These are phyloP conservation scores for Arion vulgaris DNA, from an alignment of 1,140 invertebrate species.

Conservation along the genomic window DNA sequence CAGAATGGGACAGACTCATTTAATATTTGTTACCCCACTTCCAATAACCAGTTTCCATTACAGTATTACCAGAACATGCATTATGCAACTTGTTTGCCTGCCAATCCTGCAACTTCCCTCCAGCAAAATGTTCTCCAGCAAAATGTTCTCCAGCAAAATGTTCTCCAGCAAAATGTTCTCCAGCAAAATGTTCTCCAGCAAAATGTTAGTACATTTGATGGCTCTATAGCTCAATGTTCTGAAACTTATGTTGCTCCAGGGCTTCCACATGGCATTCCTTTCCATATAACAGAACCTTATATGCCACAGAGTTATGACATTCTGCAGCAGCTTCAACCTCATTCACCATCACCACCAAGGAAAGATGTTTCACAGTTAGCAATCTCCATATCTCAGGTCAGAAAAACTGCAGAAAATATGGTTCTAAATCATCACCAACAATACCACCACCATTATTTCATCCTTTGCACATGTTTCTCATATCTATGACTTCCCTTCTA, in stretches of 20 bases:
- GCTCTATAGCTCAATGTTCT: neutral
- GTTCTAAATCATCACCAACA: too few relatives aligned
- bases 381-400: neutral
- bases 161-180: neutral
- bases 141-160: neutral
- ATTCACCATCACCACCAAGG: neutral
- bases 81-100: neutral
- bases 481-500: too few relatives aligned
- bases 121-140: neutral
- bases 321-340: neutral
- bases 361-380: neutral
- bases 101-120: neutral
- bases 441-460: too few relatives aligned
- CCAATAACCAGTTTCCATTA: neutral
- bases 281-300: slow-evolving; percentile 18
- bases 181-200: neutral
- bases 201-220: neutral
- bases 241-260: neutral
- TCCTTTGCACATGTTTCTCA: too few relatives aligned
- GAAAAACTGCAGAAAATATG: neutral
- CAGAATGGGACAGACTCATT: neutral
- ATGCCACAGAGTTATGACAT: neutral
- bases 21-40: neutral
- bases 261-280: slow-evolving; percentile 3
- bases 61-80: neutral